These are phyloP conservation scores for Dexiosoma caninum DNA, from an alignment of 2,888 invertebrate species.

Conservation along the genomic window DNA sequence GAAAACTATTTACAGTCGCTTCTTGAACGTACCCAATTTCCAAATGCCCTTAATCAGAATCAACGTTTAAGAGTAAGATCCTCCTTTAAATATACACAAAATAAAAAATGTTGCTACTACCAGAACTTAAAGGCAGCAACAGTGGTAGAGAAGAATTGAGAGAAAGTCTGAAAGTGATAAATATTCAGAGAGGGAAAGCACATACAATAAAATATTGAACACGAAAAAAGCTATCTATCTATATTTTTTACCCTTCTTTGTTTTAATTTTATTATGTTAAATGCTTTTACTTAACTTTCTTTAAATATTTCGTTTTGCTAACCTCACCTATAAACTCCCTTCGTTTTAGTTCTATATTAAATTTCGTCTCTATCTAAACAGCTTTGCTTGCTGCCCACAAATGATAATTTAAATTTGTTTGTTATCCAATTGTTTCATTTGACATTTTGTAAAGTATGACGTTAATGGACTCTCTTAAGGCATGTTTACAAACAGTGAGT, in stretches of 20 bases:
- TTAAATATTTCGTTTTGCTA: background rate
- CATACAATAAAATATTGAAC: background rate
- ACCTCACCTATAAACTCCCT: background rate
- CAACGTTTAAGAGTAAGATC: conserved; percentile 93
- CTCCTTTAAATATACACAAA: conserved; percentile 18
- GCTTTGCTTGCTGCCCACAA: conserved; percentile 3
- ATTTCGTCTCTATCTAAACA: background rate
- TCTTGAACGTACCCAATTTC: conserved; percentile 93
- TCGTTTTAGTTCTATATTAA: background rate
- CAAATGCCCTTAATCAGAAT: conserved; percentile 89
- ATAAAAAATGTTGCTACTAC: background rate
- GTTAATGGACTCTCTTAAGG: background rate
- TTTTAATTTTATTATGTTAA: background rate
- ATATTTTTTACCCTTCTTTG: background rate
- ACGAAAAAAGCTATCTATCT: background rate
- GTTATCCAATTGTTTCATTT: conserved; percentile 13
- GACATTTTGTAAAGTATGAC: background rate
- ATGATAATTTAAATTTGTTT: background rate
- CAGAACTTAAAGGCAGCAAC: background rate
- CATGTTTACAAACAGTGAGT: too few species aligned
- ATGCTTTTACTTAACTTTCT: conserved; percentile 25
- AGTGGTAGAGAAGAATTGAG: conserved; percentile 5
- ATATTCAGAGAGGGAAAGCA: background rate
- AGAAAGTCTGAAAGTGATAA: background rate
- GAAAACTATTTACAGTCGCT: conserved; percentile 84